These are phyloP conservation scores for Halictus rubicundus DNA, from an alignment of 1,140 invertebrate genomes.

Conservation along the genomic window DNA sequence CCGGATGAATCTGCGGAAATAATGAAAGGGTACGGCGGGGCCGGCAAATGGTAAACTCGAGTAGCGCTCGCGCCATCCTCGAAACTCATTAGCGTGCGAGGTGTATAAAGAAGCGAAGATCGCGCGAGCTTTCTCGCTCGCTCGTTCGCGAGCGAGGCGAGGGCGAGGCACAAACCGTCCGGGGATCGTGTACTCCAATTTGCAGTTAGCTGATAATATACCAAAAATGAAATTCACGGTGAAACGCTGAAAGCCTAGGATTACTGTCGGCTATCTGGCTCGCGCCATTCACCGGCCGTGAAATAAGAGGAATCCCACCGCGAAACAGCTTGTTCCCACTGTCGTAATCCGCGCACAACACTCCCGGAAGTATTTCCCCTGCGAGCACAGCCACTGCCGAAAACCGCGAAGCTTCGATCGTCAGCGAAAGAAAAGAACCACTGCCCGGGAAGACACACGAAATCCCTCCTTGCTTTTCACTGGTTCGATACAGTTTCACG, in stretches of 20 bases:
- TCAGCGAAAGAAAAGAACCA: too few species aligned
- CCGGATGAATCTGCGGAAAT: neutral
- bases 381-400: too few species aligned
- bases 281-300: neutral
- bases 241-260: constrained; percentile 9
- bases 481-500: too few species aligned
- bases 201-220: constrained; percentile 34
- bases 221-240: constrained; percentile 25
- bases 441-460: too few species aligned
- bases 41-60: neutral
- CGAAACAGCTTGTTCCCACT: neutral
- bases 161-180: neutral
- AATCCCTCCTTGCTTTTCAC: too few species aligned
- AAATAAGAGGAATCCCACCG: neutral
- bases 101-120: constrained; percentile 7
- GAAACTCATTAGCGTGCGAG: constrained; percentile 7
- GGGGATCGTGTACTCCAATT: constrained; percentile 19
- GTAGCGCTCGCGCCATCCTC: neutral
- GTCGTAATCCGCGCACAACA: neutral
- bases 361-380: neutral
- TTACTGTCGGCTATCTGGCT: constrained; percentile 12
- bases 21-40: neutral
- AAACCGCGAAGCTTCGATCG: too few species aligned
- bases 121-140: too few species aligned
- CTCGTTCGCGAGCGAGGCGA: too few species aligned